phyloP scores from a whole-genome alignment of 2,113 vertebrate genomes.

The Ovibos moschatus region DNA sequence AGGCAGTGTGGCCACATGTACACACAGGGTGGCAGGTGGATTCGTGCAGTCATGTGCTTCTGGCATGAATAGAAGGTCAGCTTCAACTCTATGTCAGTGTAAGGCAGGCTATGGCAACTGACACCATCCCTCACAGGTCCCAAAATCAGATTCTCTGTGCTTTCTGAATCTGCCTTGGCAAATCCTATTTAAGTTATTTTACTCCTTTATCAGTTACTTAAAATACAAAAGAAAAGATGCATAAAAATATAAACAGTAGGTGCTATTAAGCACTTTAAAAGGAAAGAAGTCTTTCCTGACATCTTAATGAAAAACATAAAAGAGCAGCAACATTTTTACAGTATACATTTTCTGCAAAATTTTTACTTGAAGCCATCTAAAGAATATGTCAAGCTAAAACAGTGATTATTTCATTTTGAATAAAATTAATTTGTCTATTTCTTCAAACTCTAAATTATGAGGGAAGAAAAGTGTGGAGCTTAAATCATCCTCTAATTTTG shows the following conservation, averaged over 20 bases:
- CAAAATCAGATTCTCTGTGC: not conserved
- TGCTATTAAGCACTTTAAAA: conserved; percentile 7
- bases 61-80: not conserved
- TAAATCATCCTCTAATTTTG: conserved; percentile 26
- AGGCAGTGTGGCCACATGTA: not conserved
- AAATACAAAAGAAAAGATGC: conserved; percentile 12
- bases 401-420: conserved; percentile 48
- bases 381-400: not conserved
- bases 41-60: not conserved
- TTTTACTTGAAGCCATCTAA: conserved; percentile 28
- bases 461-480: not conserved
- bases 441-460: conserved; percentile 37
- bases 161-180: not conserved
- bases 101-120: not conserved
- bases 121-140: not conserved
- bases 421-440: conserved; percentile 56
- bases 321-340: not conserved
- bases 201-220: conserved; percentile 6
- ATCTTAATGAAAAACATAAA: conserved; percentile 23
- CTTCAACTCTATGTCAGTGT: not conserved
- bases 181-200: not conserved
- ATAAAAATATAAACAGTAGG: not conserved
- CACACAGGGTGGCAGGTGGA: not conserved
- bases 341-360: conserved; percentile 1
- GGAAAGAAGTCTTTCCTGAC: not conserved